Base-by-base conservation (phyloP, 1,140 invertebrate genomes). In the Globodera rostochiensis region DNA sequence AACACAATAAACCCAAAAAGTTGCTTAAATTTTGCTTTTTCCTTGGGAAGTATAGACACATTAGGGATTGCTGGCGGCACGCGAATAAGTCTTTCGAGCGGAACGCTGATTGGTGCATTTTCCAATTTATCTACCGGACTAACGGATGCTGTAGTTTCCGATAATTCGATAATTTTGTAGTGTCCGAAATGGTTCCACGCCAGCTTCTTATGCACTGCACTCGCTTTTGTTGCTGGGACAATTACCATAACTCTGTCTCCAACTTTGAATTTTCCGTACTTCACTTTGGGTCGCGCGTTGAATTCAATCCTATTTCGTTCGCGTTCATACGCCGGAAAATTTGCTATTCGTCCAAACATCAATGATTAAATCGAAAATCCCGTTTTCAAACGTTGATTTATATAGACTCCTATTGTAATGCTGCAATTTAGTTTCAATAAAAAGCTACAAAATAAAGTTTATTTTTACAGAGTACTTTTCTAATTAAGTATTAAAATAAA, bases 241-340 rank as follows among this genome's bases (percentile, higher is more conserved):
- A 25, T 36, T 4, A 71, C 49, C 74, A 76, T 76, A 1, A 50
- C 74, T 6, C 50, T 49, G 25, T 76, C 74, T 5, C 74, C 74
- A 21, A 9, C n/a, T 15, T 76, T 47, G 49, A 19, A 76, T 76
- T 76, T 76, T 19, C 6, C 50, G 13, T 11, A 5, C 4, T 11
- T 50, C 2, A 76, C 74, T 6, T 47, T 76, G 3, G 1, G 11
- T 11, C 15, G 45, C 11, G 8, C 8, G 21, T 76, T 9, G 25
- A 49, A 76, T 49, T 60, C 45, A 5, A 45, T 3, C 13, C 57
- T 75, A 15, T 19, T 76, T 25, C 21, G 9, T 57, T 76, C 50
- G 13, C 74, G 45, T n/a, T 75, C 74, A 46, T 76, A 2, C 6
- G 57, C 15, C 57, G 57, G 57, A 13, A 60, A 60, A 45, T 74